Evolutionary conservation across 2,888 invertebrate genomes (phyloP).

Genomic region (Cenopis cana): DNA sequence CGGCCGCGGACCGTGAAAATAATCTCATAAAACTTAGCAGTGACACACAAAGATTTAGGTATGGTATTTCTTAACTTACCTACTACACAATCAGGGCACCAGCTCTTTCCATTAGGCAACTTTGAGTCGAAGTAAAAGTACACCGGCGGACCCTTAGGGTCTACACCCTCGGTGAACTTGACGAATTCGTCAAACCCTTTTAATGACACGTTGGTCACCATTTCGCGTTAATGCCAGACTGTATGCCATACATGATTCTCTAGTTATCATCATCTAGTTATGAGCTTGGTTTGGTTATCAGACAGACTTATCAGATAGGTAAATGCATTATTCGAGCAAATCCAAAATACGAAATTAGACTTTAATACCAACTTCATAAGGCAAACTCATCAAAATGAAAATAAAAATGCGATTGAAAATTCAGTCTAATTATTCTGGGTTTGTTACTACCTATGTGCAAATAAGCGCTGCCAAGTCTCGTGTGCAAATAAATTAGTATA

Average conservation of each 20-base stretch:
- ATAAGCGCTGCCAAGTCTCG: background rate
- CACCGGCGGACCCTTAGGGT: constrained; percentile 46
- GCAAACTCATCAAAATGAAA: background rate
- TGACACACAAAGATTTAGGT: background rate
- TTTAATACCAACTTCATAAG: background rate
- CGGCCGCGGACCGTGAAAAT: no score
- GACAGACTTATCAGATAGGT: constrained; percentile 2
- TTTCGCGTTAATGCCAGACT: constrained; percentile 6
- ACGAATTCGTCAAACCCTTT: constrained; percentile 83
- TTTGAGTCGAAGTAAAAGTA: constrained; percentile 86
- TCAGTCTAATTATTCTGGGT: background rate
- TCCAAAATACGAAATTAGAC: background rate
- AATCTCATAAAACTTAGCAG: no score
- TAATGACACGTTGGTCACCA: constrained; percentile 31
- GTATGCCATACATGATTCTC: background rate
- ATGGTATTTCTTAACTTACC: constrained; percentile 12
- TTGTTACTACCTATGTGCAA: constrained; percentile 1
- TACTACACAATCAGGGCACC: constrained; percentile 91
- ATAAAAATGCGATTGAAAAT: background rate
- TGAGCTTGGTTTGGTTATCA: background rate
- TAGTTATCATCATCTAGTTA: background rate
- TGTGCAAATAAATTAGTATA: background rate
- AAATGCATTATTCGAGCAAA: background rate
- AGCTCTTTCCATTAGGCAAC: constrained; percentile 86
- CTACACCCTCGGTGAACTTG: constrained; percentile 23